Base-by-base conservation (phyloP, 2,888 invertebrate species). In the Spilarctia lutea region DNA sequence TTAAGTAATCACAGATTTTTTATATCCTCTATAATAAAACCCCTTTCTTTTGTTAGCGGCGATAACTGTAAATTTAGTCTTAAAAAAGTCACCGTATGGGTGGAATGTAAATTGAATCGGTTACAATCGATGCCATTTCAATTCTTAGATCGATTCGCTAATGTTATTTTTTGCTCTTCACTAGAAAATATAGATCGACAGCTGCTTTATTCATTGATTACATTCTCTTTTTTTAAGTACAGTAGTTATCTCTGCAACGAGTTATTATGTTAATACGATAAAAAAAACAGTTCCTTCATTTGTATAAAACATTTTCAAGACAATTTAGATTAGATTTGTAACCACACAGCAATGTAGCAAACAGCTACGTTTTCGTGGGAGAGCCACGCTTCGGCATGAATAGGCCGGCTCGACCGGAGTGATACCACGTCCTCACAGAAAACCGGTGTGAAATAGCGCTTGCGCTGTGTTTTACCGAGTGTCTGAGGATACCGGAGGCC, bases 1-100 rank as follows among this genome's bases (percentile, higher is more conserved):
- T 95, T 95, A 95, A 94, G 88, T 94, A 95, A 96, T 95, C 95
- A 94, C 91, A 88, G 92, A 86, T 81, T 94, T 93, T 89, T 87
- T 90, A 86, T 89, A 89, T 91, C 92, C 91, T 92, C 83, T 90
- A 88, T 88, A 92, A 92, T 90, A 92, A 63, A 92, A 91, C 90
- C 91, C 92, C 90, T 91, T 92, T 92, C 90, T 89, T 91, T 93
- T 92, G 91, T 93, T 85, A 89, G 83, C 83, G 83, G 83, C 78
- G 56, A 86, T 94, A 95, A 93, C 93, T 89, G 92, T 93, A 91
- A 83, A 89, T 86, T 89, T 85, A 84, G 79, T 73, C 76, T 80
- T 65, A 65, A 86, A 90, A 91, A 94, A 87, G 68, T 33, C 86
- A 75, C 89, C 92, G 92, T 93, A 89, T 89, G 87, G 88, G 88